Base-by-base conservation (phyloP, 1,140 invertebrate species). In the Cydia fagiglandana region DNA sequence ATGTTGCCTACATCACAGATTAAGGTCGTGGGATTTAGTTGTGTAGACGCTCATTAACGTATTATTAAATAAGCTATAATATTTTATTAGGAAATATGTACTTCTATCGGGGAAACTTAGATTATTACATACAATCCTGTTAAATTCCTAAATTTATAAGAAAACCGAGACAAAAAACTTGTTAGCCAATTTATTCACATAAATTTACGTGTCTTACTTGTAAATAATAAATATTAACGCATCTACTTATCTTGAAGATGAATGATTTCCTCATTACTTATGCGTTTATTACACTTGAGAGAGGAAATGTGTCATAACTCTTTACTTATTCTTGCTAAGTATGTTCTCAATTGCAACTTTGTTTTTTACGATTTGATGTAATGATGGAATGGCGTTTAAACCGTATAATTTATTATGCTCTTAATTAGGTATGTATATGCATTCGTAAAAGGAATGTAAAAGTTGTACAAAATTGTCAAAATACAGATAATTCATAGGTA, bases 21-120 rank as follows among this genome's bases (percentile, higher is more conserved):
- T 70, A 70, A n/a, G 66, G 66, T 70, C 66, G 66, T 70, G 66
- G 38, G 66, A 70, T 41, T 68, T 70, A 61, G 56, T 24, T 61
- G 20, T 61, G 20, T 61, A 24, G 56, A 61, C 20, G 53, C 15
- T 56, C 45, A 17, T 24, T 61, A 61, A 17, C 20, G 53, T 56
- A 56, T 56, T 56, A 24, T 24, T 61, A 24, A 61, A 61, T 61
- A 61, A 61, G 56, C 6, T 17, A 53, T 53, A 1, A 53, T 53
- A 53, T 17, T 53, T 17, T 47, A 56, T 17, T 17, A 56, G 20
- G 6, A 17, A 4, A 17, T 17, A n/a, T n/a, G n/a, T n/a, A 53
- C 15, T 56, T 17, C 4, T 7, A 20, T 41, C 1, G 10, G 38
- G 38, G 10, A 41, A 38, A 38, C 34, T 38, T 38, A 38, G 34